These are phyloP conservation scores for Phocides pigmalion DNA, from an alignment of 1,140 invertebrate species.

Conservation along the genomic window DNA sequence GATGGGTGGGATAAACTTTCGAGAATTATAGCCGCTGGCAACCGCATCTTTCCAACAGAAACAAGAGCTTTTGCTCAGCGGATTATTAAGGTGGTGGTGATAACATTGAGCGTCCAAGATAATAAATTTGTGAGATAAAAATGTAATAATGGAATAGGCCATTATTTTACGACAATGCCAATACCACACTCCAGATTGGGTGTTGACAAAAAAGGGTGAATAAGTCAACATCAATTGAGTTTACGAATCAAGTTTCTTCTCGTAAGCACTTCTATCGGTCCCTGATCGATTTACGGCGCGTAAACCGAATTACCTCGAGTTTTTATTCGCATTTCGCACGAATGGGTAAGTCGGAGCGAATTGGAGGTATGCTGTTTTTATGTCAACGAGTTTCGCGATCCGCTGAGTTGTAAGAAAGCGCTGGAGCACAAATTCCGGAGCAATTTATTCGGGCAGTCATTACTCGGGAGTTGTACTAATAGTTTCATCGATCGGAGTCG, in stretches of 20 bases:
- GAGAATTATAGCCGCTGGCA: too few species aligned
- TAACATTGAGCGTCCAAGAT: too few species aligned
- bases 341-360: neutral
- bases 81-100: too few species aligned
- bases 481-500: neutral
- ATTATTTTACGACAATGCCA: neutral
- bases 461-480: conserved; percentile 6
- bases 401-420: conserved; percentile 11
- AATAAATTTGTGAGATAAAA: neutral
- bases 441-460: conserved; percentile 1
- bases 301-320: conserved; percentile 15
- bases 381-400: conserved; percentile 1
- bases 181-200: neutral
- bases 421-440: neutral
- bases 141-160: neutral
- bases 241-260: conserved; percentile 20
- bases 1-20: too few species aligned
- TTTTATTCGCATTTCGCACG: conserved; percentile 20
- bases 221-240: conserved; percentile 23
- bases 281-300: conserved; percentile 17
- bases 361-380: conserved; percentile 16
- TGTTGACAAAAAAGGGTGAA: conserved; percentile 10
- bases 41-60: too few species aligned
- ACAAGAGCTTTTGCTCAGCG: too few species aligned
- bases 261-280: conserved; percentile 17